Base-by-base conservation (phyloP, 2,888 invertebrate species). In the Emesis furor region DNA sequence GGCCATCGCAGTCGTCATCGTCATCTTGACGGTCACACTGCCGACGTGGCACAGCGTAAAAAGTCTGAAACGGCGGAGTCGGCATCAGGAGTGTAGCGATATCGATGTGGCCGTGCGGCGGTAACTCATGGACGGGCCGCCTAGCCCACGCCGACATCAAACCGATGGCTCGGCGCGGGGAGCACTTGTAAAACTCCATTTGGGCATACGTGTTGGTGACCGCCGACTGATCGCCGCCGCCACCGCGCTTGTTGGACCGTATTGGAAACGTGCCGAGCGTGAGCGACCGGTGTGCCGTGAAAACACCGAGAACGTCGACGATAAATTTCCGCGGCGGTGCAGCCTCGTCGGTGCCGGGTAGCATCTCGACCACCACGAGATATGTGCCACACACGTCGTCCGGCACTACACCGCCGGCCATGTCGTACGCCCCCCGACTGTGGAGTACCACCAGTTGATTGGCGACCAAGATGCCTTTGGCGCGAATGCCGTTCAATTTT, bases 341-440 rank as follows among this genome's bases (percentile, higher is more conserved):
- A 24, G 24, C 24, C 24, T 24, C 37, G 37, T 8, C 69, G 17
- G 35, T 39, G 37, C 39, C 69, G 39, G 37, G n/a, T 39, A 69
- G 17, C 39, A 69, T 39, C 37, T 69, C 69, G 39, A 69, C 37
- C 39, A 69, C 69, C 69, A 69, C 37, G n/a, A 35, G 39, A 17
- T 69, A 69, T 39, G 35, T 69, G 69, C 69, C 69, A 39, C 6
- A 39, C 35, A 69, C 69, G 69, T 69, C 69, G 17, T 69, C 69
- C 17, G 69, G 37, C 69, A 69, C 69, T 17, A 24, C 24, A 24
- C 37, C 69, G 35, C 39, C 69, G 14, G n/a, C n/a, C 35, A 17
- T 69, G 17, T 69, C 69, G 69, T 37, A 35, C 39, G 37, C 39
- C 37, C 39, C 69, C 69, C 17, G 69, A 3, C 37, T 37, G 69